Conservation (phyloP, 2,888 invertebrate species). For the Sicus ferrugineus region DNA sequence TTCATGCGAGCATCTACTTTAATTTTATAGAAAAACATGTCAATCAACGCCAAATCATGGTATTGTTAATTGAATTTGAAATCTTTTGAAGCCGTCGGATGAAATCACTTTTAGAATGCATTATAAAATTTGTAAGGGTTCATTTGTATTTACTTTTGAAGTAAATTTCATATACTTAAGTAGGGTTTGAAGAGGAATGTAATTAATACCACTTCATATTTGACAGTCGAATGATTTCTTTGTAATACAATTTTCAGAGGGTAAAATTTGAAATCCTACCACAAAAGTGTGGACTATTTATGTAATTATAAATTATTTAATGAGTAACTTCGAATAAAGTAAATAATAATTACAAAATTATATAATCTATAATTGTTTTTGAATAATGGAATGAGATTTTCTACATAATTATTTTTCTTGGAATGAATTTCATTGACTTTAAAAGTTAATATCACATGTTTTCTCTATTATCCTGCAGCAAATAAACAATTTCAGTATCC, state of each 20-base stretch:
- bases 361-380: too few species aligned
- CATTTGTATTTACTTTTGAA: not conserved
- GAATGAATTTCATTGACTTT: too few species aligned
- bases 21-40: not conserved
- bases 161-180: not conserved
- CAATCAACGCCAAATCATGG: not conserved
- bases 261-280: not conserved
- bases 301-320: too few species aligned
- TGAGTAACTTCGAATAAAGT: too few species aligned
- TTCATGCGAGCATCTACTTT: not conserved
- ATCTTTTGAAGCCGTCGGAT: not conserved
- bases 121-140: not conserved
- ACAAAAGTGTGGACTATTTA: too few species aligned
- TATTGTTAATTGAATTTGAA: not conserved
- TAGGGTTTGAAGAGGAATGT: not conserved
- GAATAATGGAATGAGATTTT: too few species aligned
- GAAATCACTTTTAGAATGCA: not conserved
- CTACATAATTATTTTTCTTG: too few species aligned
- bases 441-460: too few species aligned
- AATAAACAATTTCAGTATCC: too few species aligned
- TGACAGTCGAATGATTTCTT: not conserved
- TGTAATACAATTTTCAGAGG: not conserved
- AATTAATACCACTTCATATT: not conserved
- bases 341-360: too few species aligned
- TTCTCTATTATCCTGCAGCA: too few species aligned